Percentiles rank a stretch among this genome's conserved stretches.
Conservation (phyloP, 2,113 vertebrate genomes). For the Lagopus muta region DNA sequence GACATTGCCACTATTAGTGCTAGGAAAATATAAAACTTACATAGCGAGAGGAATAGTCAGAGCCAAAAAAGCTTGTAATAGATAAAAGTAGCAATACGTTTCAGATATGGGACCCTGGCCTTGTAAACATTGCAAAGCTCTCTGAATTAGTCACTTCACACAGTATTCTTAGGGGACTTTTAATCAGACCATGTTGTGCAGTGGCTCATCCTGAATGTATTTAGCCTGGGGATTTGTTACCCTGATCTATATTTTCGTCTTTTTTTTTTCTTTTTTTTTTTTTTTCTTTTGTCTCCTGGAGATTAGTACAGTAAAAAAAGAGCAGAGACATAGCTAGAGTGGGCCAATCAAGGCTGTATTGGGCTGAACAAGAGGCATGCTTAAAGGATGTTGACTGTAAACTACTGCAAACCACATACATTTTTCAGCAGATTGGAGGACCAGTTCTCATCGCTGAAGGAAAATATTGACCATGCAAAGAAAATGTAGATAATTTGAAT, state of each 20-base stretch:
- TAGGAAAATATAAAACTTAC: conserved; percentile 40
- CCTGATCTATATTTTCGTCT: not conserved
- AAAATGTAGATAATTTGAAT: not conserved
- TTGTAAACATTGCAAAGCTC: conserved; percentile 18
- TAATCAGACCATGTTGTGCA: not conserved
- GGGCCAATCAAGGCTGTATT: conserved; percentile 40
- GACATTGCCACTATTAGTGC: not conserved
- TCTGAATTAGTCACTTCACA: conserved; percentile 50
- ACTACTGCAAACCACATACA: conserved; percentile 28
- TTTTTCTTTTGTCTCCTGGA: not conserved
- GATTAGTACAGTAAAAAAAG: conserved; percentile 30
- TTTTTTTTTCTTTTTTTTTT: not conserved
- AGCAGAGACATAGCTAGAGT: conserved; percentile 50
- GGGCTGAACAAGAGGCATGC: conserved; percentile 28
- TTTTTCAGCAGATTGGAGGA: conserved; percentile 45
- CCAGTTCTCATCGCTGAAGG: not conserved
- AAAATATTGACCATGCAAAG: not conserved
- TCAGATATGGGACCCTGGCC: not conserved
- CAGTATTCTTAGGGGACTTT: conserved; percentile 26
- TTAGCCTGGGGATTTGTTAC: conserved; percentile 35
- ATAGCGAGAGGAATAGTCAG: conserved; percentile 15
- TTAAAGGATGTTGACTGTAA: conserved; percentile 37
- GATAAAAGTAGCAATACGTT: conserved; percentile 18
- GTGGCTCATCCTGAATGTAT: conserved; percentile 21
- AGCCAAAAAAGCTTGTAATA: not conserved